Conservation (phyloP, 1,140 invertebrate genomes). For the Drosophila sulfurigaster region DNA sequence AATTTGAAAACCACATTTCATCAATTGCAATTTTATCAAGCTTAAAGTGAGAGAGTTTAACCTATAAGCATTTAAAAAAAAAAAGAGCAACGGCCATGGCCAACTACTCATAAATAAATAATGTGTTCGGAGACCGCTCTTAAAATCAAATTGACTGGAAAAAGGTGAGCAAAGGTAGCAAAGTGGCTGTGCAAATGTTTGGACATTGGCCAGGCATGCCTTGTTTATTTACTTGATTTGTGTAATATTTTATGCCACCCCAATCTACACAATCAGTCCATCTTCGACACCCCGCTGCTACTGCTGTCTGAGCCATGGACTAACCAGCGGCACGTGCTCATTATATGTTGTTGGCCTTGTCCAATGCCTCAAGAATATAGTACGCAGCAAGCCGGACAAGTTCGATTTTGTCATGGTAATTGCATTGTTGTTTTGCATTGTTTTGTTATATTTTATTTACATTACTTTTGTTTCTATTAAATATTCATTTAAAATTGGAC, state of each 20-base stretch:
- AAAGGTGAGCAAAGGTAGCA: constrained; percentile 49
- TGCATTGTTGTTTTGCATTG: constrained; percentile 23
- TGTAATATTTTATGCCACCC: constrained; percentile 47
- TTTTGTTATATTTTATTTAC: constrained; percentile 7
- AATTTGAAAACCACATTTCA: constrained; percentile 8
- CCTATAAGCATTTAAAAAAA: background rate
- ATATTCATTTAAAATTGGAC: constrained; percentile 3
- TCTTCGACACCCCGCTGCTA: background rate
- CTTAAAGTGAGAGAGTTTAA: background rate
- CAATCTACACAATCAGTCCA: constrained; percentile 2
- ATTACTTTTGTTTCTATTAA: constrained; percentile 12
- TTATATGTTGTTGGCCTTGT: constrained; percentile 13
- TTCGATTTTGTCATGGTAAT: constrained; percentile 22
- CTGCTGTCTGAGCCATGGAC: constrained; percentile 5
- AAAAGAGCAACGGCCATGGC: constrained; percentile 8
- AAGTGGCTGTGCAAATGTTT: constrained; percentile 60
- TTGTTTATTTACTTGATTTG: constrained; percentile 54
- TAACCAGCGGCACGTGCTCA: constrained; percentile 54
- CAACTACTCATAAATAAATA: constrained; percentile 64
- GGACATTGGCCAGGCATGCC: constrained; percentile 46
- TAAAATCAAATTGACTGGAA: constrained; percentile 68
- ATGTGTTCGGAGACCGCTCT: constrained; percentile 48
- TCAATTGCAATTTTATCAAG: background rate
- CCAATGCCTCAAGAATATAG: background rate
- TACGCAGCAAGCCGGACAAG: constrained; percentile 13